These are phyloP conservation scores for Ptilorrhoa leucosticta DNA, from an alignment of 2,113 vertebrate genomes.

Conservation along the genomic window DNA sequence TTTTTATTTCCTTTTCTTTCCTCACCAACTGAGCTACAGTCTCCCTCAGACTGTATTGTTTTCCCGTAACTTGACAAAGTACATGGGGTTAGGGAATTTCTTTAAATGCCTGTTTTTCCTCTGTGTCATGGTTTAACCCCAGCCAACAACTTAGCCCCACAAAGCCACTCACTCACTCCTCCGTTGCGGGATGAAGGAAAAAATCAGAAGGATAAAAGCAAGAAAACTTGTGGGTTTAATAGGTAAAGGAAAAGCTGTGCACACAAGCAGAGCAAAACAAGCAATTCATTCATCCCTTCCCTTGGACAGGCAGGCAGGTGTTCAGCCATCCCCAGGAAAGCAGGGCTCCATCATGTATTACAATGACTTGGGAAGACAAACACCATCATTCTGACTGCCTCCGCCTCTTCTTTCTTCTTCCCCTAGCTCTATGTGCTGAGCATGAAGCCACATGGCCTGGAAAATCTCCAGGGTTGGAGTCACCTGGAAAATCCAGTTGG, in stretches of 20 bases:
- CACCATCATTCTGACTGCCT: accelerated
- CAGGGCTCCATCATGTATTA: accelerated
- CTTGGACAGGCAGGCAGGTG: background rate
- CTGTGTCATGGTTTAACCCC: background rate
- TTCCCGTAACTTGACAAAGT: background rate
- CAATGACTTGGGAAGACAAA: background rate
- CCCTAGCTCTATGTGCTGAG: background rate
- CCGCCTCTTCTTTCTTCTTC: background rate
- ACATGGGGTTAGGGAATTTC: background rate
- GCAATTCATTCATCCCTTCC: background rate
- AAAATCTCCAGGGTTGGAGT: background rate
- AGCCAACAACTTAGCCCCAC: background rate
- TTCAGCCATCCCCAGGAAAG: background rate
- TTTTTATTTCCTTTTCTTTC: background rate
- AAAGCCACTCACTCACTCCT: background rate
- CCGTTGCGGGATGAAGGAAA: background rate
- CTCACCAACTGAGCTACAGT: background rate
- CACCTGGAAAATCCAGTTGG: background rate
- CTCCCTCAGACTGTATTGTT: background rate
- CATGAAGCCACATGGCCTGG: background rate
- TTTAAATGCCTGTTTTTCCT: background rate
- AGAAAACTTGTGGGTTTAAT: background rate
- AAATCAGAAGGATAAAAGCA: background rate
- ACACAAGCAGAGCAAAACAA: background rate
- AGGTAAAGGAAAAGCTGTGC: background rate